phyloP scores from a whole-genome alignment of 2,888 invertebrate species.

The Ophioninae sp. region DNA sequence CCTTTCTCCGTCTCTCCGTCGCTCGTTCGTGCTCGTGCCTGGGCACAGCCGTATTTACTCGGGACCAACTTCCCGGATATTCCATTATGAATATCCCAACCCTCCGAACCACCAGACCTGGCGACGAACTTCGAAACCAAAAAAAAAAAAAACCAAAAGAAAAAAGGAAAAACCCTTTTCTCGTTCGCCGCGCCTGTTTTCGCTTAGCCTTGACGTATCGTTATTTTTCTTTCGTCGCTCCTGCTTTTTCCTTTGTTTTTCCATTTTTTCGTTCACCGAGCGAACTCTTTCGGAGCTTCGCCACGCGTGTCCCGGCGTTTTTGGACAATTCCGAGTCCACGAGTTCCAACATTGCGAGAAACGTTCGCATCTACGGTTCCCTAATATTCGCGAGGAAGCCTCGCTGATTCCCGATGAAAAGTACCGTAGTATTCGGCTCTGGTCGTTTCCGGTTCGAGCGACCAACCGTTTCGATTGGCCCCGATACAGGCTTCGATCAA shows the following conservation, averaged over 20 bases:
- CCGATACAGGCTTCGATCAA: no score
- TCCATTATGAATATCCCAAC: constrained; percentile 68
- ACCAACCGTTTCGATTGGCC: no score
- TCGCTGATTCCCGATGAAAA: no score
- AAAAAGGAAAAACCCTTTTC: not conserved
- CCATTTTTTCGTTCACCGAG: constrained; percentile 42
- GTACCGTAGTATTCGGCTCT: no score
- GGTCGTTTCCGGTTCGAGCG: no score
- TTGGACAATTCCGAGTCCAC: not conserved
- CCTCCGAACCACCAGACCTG: not conserved
- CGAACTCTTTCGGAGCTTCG: constrained; percentile 21
- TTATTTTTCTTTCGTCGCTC: not conserved
- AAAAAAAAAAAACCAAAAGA: not conserved
- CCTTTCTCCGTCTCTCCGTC: constrained; percentile 45
- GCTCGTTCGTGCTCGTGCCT: constrained; percentile 37
- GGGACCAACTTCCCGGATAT: constrained; percentile 69
- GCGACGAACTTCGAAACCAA: constrained; percentile 7
- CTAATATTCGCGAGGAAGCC: no score
- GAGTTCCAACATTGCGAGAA: no score
- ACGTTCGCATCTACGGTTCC: no score
- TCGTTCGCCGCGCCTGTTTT: not conserved
- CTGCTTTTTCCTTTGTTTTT: constrained; percentile 46
- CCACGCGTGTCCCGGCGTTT: constrained; percentile 22
- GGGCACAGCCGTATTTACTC: constrained; percentile 66
- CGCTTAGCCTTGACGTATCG: not conserved